Percentiles rank a stretch among this genome's conserved stretches.
phyloP scores from a whole-genome alignment of 2,797 vertebrate genomes.

The Hydrocynus forskahlii region DNA sequence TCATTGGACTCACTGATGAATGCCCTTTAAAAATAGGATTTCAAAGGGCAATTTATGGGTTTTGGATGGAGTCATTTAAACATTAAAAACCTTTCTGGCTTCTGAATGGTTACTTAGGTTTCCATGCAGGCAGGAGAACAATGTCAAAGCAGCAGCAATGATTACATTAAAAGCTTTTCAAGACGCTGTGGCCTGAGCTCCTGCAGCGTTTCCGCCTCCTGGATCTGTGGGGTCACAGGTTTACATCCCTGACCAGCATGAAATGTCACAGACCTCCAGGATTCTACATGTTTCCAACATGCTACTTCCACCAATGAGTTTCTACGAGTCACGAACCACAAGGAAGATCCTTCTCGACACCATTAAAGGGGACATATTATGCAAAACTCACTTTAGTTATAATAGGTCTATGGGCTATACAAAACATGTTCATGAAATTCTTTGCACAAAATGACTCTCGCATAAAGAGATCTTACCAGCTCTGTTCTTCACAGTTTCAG shows the following conservation, averaged over 20 bases:
- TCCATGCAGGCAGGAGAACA: neutral
- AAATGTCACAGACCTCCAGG: neutral
- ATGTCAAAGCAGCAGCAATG: neutral
- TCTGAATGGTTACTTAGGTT: constrained; percentile 2
- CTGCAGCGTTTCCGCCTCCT: neutral
- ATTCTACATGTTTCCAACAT: neutral
- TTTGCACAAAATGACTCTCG: no score
- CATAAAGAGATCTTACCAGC: no score
- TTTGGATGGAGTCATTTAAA: constrained; percentile 10
- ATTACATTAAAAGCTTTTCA: neutral
- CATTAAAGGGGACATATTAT: no score
- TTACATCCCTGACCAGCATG: neutral
- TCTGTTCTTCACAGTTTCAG: no score
- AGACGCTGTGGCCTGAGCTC: neutral
- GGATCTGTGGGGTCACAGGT: neutral
- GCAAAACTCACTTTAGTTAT: no score
- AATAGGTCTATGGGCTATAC: no score
- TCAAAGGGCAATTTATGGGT: constrained; percentile 2
- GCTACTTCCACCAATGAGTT: neutral
- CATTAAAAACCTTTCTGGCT: constrained; percentile 15
- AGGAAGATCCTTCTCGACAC: neutral
- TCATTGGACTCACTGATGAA: constrained; percentile 11
- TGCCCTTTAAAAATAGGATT: constrained; percentile 17
- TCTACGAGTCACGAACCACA: no score
- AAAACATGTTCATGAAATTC: no score